Conservation (phyloP, 2,888 invertebrate species). For the Salticus scenicus region DNA sequence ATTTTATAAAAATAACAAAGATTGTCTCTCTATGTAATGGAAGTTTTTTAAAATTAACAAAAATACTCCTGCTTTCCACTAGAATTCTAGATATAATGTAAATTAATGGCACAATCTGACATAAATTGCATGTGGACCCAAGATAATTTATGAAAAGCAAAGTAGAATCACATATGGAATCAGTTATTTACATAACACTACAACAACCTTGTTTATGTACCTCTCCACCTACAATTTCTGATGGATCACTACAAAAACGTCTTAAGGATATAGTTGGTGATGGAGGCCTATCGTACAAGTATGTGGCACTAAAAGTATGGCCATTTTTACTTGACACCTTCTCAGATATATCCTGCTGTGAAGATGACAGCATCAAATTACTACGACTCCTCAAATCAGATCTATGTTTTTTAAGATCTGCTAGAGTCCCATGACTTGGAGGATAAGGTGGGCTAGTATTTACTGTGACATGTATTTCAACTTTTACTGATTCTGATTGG, state of each 20-base stretch:
- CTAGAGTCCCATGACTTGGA: constrained; percentile 86
- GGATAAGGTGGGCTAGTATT: constrained; percentile 81
- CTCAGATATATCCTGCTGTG: constrained; percentile 40
- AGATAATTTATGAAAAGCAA: too few relatives aligned
- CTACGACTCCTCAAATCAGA: constrained; percentile 72
- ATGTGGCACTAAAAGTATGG: constrained; percentile 64
- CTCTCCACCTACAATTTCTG: constrained; percentile 71
- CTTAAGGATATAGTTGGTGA: constrained; percentile 69
- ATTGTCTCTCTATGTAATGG: too few relatives aligned
- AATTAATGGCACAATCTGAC: too few relatives aligned
- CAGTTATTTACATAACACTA: constrained; percentile 45
- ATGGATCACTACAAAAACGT: constrained; percentile 72
- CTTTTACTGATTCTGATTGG: constrained; percentile 73
- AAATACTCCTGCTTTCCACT: too few relatives aligned
- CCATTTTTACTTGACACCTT: constrained; percentile 33
- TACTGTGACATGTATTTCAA: constrained; percentile 74
- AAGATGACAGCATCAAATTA: constrained; percentile 50
- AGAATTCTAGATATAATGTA: too few relatives aligned
- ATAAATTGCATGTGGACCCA: too few relatives aligned
- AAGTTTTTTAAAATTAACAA: too few relatives aligned
- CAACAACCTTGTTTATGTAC: constrained; percentile 71
- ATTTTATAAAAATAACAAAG: too few relatives aligned
- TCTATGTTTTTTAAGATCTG: constrained; percentile 94
- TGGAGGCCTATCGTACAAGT: constrained; percentile 68
- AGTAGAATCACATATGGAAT: too few relatives aligned